Conservation (phyloP, 2,113 vertebrate species). For the Balaenoptera acutorostrata region DNA sequence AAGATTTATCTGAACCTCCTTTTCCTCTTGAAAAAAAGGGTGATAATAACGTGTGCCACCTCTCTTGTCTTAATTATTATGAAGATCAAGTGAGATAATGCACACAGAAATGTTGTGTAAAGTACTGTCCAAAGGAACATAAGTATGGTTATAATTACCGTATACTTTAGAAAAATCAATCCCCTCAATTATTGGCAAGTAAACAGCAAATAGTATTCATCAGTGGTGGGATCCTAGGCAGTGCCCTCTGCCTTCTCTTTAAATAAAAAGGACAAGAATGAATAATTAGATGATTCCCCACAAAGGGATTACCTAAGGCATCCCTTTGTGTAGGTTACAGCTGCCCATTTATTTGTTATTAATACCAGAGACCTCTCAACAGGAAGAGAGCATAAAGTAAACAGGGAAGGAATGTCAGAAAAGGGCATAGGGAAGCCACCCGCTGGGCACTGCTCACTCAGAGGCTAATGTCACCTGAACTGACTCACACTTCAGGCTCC, state of each 20-base stretch:
- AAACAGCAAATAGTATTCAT: not conserved
- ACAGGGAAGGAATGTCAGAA: constrained; percentile 15
- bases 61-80: not conserved
- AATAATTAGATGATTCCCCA: constrained; percentile 59
- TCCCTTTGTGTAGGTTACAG: constrained; percentile 49
- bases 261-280: constrained; percentile 65
- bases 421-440: constrained; percentile 56
- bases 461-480: constrained; percentile 43
- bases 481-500: not conserved
- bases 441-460: constrained; percentile 36
- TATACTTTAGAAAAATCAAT: not conserved
- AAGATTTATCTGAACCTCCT: not conserved
- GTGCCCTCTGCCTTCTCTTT: constrained; percentile 48
- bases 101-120: not conserved
- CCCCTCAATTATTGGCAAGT: not conserved
- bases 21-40: not conserved
- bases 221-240: not conserved
- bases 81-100: not conserved
- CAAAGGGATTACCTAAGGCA: constrained; percentile 44
- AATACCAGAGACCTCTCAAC: constrained; percentile 35
- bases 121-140: not conserved
- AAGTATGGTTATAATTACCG: not conserved
- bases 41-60: not conserved
- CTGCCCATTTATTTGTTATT: constrained; percentile 65
- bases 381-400: constrained; percentile 16